These are phyloP conservation scores for Dicyrtoma fusca DNA, from an alignment of 2,888 invertebrate genomes.

Conservation along the genomic window DNA sequence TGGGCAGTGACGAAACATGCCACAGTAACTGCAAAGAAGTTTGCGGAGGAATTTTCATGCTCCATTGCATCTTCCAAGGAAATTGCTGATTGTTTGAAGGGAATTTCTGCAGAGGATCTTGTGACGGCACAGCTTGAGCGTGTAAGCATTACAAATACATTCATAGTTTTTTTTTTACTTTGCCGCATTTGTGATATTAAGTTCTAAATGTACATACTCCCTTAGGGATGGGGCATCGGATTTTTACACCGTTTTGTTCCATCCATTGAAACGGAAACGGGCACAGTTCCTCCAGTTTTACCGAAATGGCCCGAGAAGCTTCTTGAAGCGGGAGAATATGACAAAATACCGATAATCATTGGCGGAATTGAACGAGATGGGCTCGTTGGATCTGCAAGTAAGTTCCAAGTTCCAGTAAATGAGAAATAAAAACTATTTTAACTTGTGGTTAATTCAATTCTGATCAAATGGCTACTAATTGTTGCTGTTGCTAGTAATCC, in stretches of 20 bases:
- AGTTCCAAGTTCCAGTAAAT: no score
- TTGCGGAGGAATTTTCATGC: slow-evolving; percentile 1
- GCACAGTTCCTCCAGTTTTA: neutral
- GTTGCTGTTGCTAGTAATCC: neutral
- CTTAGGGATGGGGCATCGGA: slow-evolving; percentile 1
- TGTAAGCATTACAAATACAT: no score
- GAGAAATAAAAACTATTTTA: no score
- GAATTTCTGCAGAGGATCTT: neutral
- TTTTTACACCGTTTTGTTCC: slow-evolving; percentile 7
- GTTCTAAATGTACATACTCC: no score
- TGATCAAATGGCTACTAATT: no score
- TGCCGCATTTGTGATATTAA: no score
- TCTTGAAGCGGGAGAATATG: neutral
- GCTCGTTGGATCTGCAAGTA: slow-evolving; percentile 2
- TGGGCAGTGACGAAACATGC: slow-evolving; percentile 44
- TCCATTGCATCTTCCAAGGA: neutral
- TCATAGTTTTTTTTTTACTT: no score
- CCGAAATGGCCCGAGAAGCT: slow-evolving; percentile 3
- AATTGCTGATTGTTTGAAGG: slow-evolving; percentile 18
- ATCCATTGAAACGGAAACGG: neutral
- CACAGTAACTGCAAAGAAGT: neutral
- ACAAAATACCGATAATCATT: neutral
- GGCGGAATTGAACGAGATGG: slow-evolving; percentile 12
- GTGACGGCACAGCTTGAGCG: neutral
- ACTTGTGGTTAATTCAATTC: no score